Conservation (phyloP, 2,888 invertebrate species). For the Uropetala carovei region DNA sequence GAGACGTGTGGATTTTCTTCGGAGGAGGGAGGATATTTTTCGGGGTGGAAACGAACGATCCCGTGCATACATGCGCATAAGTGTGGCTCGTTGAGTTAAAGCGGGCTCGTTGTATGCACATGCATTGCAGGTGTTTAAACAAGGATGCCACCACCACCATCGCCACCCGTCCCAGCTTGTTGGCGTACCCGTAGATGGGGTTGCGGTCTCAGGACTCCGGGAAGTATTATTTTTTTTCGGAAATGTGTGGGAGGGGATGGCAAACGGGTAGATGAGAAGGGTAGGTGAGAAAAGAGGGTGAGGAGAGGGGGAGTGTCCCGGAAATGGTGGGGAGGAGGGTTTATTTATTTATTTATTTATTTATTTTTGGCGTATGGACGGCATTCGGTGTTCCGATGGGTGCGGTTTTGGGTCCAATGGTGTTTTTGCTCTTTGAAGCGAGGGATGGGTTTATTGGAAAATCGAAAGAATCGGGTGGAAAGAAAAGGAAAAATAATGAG, state of each 20-base stretch:
- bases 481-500: background rate
- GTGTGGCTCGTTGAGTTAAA: background rate
- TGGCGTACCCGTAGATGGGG: too few species aligned
- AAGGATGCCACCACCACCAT: background rate
- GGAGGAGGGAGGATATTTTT: background rate
- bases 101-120: slow-evolving; percentile 2
- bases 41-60: background rate
- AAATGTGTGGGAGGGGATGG: too few species aligned
- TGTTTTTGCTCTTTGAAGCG: too few species aligned
- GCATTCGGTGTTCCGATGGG: too few species aligned
- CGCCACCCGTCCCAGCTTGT: too few species aligned
- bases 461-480: background rate
- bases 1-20: background rate
- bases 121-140: background rate
- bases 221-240: too few species aligned
- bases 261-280: too few species aligned
- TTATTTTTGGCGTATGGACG: too few species aligned
- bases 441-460: background rate
- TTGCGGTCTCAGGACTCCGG: too few species aligned
- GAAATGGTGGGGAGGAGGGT: background rate
- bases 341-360: too few species aligned
- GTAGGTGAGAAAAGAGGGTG: background rate
- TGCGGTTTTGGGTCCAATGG: too few species aligned
- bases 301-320: background rate
- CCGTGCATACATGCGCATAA: slow-evolving; percentile 13